Conservation (phyloP, 1,140 invertebrate genomes). For the Drosophila repletoides region DNA sequence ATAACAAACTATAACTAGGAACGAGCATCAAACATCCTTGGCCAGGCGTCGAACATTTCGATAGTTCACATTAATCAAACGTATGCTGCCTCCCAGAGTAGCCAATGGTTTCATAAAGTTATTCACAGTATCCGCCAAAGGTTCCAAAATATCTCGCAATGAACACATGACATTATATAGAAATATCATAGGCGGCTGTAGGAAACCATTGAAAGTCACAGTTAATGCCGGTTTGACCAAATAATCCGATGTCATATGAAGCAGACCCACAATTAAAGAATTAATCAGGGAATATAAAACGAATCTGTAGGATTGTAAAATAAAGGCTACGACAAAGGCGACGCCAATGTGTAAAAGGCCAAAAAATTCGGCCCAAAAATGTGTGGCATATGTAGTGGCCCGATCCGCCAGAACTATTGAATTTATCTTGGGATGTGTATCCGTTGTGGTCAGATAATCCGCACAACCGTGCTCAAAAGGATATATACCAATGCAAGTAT, state of each 20-base stretch:
- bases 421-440: constrained; percentile 84
- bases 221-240: constrained; percentile 86
- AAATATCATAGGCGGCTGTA: constrained; percentile 86
- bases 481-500: constrained; percentile 84
- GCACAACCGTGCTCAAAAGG: constrained; percentile 87
- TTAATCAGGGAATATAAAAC: constrained; percentile 84
- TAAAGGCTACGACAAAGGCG: constrained; percentile 85
- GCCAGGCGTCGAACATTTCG: constrained; percentile 28
- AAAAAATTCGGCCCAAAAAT: constrained; percentile 87
- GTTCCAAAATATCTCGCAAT: constrained; percentile 85
- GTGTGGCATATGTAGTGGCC: constrained; percentile 84
- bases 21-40: constrained; percentile 50
- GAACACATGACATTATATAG: constrained; percentile 85
- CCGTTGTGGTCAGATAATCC: constrained; percentile 85
- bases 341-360: constrained; percentile 85
- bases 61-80: constrained; percentile 63
- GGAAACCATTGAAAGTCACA: constrained; percentile 85
- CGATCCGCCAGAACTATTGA: constrained; percentile 85
- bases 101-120: constrained; percentile 69
- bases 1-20: not conserved
- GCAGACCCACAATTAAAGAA: constrained; percentile 84
- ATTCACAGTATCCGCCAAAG: constrained; percentile 82
- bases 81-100: constrained; percentile 50
- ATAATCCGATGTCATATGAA: constrained; percentile 87
- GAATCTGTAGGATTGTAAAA: constrained; percentile 85